These are phyloP conservation scores for Leptinotarsa defecta DNA, from an alignment of 1,140 invertebrate genomes.

Conservation along the genomic window DNA sequence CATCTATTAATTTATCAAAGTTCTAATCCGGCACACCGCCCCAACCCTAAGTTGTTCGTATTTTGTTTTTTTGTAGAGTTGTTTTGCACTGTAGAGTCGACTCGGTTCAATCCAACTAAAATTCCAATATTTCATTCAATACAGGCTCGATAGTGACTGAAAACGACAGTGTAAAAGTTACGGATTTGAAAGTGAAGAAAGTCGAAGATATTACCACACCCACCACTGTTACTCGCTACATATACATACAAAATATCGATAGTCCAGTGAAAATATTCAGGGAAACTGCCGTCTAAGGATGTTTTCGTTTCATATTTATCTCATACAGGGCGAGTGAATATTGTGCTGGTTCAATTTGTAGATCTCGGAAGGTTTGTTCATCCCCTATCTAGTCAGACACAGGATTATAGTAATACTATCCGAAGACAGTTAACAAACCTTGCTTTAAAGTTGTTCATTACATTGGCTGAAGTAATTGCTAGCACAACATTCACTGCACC, in stretches of 20 bases:
- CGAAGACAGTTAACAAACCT: background rate
- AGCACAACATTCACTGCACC: background rate
- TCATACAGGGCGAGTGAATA: no score
- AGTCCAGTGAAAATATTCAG: constrained; percentile 48
- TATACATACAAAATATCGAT: constrained; percentile 49
- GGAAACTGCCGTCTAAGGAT: constrained; percentile 47
- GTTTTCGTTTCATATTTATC: background rate
- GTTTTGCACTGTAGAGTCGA: constrained; percentile 7
- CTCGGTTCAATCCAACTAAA: background rate
- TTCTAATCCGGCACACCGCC: background rate
- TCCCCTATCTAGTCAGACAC: background rate
- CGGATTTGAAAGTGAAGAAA: constrained; percentile 31
- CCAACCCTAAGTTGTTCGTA: constrained; percentile 7
- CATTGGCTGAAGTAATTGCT: background rate
- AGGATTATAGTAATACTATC: background rate
- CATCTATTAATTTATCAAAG: background rate
- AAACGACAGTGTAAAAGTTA: constrained; percentile 33
- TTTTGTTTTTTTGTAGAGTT: constrained; percentile 23
- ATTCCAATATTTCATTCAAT: constrained; percentile 25
- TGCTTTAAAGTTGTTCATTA: background rate
- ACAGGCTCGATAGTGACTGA: constrained; percentile 29
- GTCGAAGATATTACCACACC: constrained; percentile 32
- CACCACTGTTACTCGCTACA: constrained; percentile 41
- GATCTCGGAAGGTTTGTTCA: constrained; percentile 12
- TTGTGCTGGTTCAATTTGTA: background rate